These are phyloP conservation scores for Nymphicus hollandicus DNA, from an alignment of 2,113 vertebrate genomes.

Conservation along the genomic window DNA sequence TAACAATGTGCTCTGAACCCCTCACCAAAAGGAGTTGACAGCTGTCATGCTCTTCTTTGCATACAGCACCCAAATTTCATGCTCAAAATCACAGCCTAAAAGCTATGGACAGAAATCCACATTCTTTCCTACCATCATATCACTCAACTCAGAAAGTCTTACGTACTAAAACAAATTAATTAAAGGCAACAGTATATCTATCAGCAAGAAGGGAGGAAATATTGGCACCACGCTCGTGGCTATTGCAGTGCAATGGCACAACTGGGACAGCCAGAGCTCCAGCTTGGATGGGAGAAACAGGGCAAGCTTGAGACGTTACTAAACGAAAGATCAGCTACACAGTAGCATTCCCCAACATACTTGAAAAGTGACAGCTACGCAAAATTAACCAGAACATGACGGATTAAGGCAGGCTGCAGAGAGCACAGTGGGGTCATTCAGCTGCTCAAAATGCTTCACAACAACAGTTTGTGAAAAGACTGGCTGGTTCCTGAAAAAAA, in stretches of 20 bases:
- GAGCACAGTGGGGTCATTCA: neutral
- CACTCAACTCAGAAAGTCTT: neutral
- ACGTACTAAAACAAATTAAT: neutral
- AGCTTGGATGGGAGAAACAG: neutral
- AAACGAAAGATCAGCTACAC: neutral
- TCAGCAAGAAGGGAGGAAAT: neutral
- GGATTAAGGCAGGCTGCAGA: neutral
- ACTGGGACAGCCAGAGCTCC: neutral
- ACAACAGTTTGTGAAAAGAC: neutral
- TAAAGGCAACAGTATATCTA: neutral
- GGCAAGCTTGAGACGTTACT: neutral
- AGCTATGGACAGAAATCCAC: neutral
- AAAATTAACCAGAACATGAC: constrained; percentile 24
- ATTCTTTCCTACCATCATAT: neutral
- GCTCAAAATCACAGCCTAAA: neutral
- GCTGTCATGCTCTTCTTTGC: neutral
- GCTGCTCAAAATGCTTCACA: neutral
- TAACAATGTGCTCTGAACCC: neutral
- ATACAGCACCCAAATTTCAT: neutral
- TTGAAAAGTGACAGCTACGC: neutral
- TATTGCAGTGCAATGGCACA: neutral
- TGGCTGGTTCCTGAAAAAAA: neutral
- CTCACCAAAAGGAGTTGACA: neutral
- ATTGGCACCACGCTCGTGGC: neutral
- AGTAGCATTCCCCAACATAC: neutral